Percentiles rank a stretch among this genome's conserved stretches.
Evolutionary conservation across 2,888 invertebrate species (phyloP).

Genomic region (Meghimatium bilineatum): DNA sequence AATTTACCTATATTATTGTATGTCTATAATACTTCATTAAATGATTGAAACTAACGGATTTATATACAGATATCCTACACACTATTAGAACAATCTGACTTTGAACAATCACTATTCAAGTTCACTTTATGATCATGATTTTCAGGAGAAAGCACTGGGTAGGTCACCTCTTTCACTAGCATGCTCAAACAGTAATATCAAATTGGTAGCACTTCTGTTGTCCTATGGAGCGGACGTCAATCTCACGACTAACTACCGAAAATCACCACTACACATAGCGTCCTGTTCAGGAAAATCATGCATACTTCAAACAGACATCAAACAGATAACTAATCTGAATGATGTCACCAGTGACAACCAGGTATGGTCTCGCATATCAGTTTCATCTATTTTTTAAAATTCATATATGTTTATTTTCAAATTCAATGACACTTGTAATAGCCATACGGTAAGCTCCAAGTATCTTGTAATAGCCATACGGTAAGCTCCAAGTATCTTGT

Average conservation of each 20-base stretch:
- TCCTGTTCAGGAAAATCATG: slow-evolving; percentile 59
- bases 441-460: no score
- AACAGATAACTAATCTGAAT: slow-evolving; percentile 63
- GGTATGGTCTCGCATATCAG: slow-evolving; percentile 4
- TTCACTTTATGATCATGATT: not conserved
- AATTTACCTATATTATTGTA: no score
- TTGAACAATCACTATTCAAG: no score
- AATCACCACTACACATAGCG: slow-evolving; percentile 67
- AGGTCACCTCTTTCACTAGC: slow-evolving; percentile 68
- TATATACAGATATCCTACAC: no score
- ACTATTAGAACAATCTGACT: no score
- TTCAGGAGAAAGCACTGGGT: slow-evolving; percentile 58
- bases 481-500: no score
- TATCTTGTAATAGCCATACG: no score
- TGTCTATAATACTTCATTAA: no score
- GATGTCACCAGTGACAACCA: slow-evolving; percentile 63
- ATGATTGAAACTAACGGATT: no score
- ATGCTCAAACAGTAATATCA: slow-evolving; percentile 60
- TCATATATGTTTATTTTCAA: not conserved
- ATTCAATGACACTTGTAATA: not conserved
- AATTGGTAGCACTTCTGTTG: slow-evolving; percentile 61
- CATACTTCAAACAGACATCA: slow-evolving; percentile 59
- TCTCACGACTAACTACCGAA: slow-evolving; percentile 66
- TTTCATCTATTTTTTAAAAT: not conserved
- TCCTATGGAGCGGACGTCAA: slow-evolving; percentile 69